A percentile compares a stretch with the other conserved stretches of the same genome.
phyloP scores from a whole-genome alignment of 2,797 vertebrate genomes.

The Knipowitschia caucasica region DNA sequence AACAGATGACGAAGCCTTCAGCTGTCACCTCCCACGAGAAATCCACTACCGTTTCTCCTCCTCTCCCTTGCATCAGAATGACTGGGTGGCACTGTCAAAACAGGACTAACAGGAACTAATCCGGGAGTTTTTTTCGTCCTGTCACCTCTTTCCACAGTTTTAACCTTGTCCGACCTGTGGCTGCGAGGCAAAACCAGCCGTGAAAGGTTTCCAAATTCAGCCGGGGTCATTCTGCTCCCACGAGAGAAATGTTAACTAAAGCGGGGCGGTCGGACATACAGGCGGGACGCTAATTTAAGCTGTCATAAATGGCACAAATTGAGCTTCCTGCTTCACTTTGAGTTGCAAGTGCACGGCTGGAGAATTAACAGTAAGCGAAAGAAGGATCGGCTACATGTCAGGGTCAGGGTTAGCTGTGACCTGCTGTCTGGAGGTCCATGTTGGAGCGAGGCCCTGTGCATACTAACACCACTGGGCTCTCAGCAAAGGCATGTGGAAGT shows the following conservation, averaged over 20 bases:
- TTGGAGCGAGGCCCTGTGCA: constrained; percentile 10
- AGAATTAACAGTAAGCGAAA: constrained; percentile 22
- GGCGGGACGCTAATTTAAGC: constrained; percentile 28
- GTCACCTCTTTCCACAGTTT: constrained; percentile 25
- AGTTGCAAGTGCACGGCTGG: neutral
- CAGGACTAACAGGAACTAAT: constrained; percentile 22
- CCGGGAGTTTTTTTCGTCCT: constrained; percentile 3
- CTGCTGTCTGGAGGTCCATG: neutral
- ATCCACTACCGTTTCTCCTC: constrained; percentile 33
- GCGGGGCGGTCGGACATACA: constrained; percentile 14
- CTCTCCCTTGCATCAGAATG: constrained; percentile 44
- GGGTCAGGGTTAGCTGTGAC: constrained; percentile 21
- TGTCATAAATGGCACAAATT: constrained; percentile 10
- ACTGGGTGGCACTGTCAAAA: constrained; percentile 19
- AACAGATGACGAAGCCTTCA: constrained; percentile 53
- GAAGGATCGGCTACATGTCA: constrained; percentile 15
- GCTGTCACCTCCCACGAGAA: constrained; percentile 47
- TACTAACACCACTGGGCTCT: constrained; percentile 9
- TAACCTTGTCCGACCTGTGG: constrained; percentile 30
- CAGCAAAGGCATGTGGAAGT: constrained; percentile 10
- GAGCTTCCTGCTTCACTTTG: constrained; percentile 19
- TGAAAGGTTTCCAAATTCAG: constrained; percentile 38
- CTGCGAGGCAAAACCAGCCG: constrained; percentile 33
- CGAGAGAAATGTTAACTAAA: constrained; percentile 45
- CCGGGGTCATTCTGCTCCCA: constrained; percentile 38